Conservation (phyloP, 2,797 vertebrate species). For the Sparidentex hasta region DNA sequence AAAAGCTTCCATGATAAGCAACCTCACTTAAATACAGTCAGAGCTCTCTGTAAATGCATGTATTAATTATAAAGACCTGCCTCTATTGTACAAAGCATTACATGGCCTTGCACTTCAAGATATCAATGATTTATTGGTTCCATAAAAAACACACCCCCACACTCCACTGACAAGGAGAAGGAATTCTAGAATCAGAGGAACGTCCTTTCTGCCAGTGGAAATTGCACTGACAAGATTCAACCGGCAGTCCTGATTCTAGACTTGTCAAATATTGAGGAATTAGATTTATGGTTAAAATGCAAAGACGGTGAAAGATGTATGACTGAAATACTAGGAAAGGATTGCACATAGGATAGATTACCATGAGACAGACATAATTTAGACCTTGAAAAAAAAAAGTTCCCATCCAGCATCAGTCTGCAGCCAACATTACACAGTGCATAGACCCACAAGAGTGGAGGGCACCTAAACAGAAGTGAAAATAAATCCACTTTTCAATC, state of each 20-base stretch:
- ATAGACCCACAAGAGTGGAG: too few species aligned
- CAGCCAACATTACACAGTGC: too few species aligned
- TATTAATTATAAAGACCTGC: slow-evolving; percentile 37
- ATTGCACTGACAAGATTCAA: slow-evolving; percentile 3
- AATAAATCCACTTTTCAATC: too few species aligned
- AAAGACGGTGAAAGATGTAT: background rate
- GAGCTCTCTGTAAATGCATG: slow-evolving; percentile 2
- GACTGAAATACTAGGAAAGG: background rate
- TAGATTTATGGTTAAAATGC: background rate
- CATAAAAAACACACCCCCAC: slow-evolving; percentile 22
- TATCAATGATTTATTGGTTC: slow-evolving; percentile 46
- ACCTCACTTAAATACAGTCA: background rate
- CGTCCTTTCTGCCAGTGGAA: background rate
- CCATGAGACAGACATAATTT: background rate
- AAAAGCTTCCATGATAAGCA: background rate
- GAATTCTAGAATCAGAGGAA: background rate
- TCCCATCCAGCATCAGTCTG: too few species aligned
- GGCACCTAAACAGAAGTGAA: too few species aligned
- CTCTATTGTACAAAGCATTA: slow-evolving; percentile 48
- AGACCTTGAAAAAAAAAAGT: too few species aligned
- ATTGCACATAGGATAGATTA: background rate
- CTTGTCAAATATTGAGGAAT: background rate
- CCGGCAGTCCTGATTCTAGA: background rate
- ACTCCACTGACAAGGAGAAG: background rate
- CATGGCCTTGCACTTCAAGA: slow-evolving; percentile 44